A percentile compares a stretch with the other conserved stretches of the same genome.
Evolutionary conservation across 2,888 invertebrate genomes (phyloP).

Genomic region (Hartigia nigra): DNA sequence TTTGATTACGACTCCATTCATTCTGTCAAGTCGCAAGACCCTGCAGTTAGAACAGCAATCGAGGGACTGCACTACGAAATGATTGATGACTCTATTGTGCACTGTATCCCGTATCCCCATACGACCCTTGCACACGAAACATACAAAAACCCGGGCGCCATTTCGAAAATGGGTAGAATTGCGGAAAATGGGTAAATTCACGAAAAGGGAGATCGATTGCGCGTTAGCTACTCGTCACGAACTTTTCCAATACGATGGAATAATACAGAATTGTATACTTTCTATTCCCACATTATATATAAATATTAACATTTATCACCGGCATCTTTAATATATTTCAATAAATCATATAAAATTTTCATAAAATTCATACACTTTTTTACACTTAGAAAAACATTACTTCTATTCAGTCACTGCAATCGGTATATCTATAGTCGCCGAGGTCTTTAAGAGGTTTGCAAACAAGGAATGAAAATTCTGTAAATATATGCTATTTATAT

Average conservation of each 20-base stretch:
- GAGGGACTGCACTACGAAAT: conserved; percentile 60
- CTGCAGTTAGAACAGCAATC: conserved; percentile 56
- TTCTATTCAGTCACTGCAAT: background rate
- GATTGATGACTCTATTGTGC: conserved; percentile 66
- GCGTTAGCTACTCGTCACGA: conserved; percentile 28
- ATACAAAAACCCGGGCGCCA: conserved; percentile 37
- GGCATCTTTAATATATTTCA: background rate
- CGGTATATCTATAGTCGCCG: background rate
- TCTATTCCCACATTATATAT: background rate
- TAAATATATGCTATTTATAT: background rate
- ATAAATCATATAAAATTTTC: background rate
- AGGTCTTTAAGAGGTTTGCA: background rate
- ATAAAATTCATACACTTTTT: background rate
- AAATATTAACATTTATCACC: background rate
- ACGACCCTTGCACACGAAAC: conserved; percentile 1
- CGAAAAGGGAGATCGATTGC: conserved; percentile 48
- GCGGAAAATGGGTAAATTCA: conserved; percentile 58
- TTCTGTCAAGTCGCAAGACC: conserved; percentile 28
- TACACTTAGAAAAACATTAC: background rate
- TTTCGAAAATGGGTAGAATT: conserved; percentile 61
- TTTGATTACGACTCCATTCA: conserved; percentile 54
- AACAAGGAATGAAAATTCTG: background rate
- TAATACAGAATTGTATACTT: background rate
- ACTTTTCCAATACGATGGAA: conserved; percentile 7
- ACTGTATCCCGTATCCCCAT: conserved; percentile 30